These are phyloP conservation scores for Apamea sordens DNA, from an alignment of 2,888 invertebrate species.

Conservation along the genomic window DNA sequence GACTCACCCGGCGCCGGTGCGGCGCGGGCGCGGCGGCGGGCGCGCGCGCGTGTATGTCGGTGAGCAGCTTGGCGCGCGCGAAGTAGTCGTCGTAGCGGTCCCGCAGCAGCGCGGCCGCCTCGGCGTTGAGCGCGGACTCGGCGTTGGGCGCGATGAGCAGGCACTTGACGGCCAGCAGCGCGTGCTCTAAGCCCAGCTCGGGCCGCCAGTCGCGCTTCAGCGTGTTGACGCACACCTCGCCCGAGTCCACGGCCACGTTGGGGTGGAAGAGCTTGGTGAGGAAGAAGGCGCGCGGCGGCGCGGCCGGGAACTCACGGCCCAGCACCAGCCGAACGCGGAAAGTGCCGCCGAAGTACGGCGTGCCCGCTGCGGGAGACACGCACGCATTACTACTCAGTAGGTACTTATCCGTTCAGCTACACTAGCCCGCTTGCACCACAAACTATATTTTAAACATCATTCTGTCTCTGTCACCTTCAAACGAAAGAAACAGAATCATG, in stretches of 20 bases:
- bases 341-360: slow-evolving; percentile 96
- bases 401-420: too few species aligned
- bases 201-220: slow-evolving; percentile 99
- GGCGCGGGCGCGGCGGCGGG: slow-evolving; percentile 71
- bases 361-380: slow-evolving; percentile 92
- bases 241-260: slow-evolving; percentile 96
- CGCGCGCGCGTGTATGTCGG: slow-evolving; percentile 84
- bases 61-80: slow-evolving; percentile 85
- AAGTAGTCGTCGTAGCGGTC: slow-evolving; percentile 98
- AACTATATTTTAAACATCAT: neutral
- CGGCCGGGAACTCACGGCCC: slow-evolving; percentile 97
- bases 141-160: slow-evolving; percentile 99
- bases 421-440: neutral
- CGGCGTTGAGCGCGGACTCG: slow-evolving; percentile 99
- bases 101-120: slow-evolving; percentile 97
- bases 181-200: slow-evolving; percentile 98
- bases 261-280: slow-evolving; percentile 99
- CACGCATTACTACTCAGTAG: neutral
- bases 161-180: slow-evolving; percentile 97
- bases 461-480: neutral
- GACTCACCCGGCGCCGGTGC: slow-evolving; percentile 68
- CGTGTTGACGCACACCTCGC: slow-evolving; percentile 99
- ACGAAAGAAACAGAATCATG: neutral
- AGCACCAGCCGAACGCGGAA: slow-evolving; percentile 97
- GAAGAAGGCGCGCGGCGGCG: slow-evolving; percentile 98